Conservation (phyloP, 1,140 invertebrate genomes). For the Drosophila littoralis region DNA sequence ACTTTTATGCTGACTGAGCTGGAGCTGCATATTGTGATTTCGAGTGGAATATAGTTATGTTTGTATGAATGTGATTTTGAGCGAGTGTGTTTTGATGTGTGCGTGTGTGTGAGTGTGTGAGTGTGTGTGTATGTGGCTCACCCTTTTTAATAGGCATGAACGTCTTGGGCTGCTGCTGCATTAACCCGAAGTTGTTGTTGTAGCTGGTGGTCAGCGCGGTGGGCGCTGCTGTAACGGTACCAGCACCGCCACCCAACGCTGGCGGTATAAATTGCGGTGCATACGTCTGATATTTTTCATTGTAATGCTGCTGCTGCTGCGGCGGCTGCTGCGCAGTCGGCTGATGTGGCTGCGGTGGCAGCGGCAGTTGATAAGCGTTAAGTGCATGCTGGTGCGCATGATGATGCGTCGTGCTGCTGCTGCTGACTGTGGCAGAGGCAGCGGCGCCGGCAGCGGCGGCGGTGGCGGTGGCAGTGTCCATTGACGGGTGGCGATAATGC, state of each 20-base stretch:
- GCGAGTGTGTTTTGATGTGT: constrained; percentile 18
- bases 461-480: constrained; percentile 36
- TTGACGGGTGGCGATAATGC: constrained; percentile 40
- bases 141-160: constrained; percentile 77
- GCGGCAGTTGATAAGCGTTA: constrained; percentile 59
- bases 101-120: constrained; percentile 15
- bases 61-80: constrained; percentile 5
- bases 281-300: constrained; percentile 70
- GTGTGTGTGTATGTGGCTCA: constrained; percentile 65
- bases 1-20: not conserved
- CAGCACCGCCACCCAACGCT: constrained; percentile 36
- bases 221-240: constrained; percentile 29
- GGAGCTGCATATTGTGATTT: not conserved
- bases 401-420: constrained; percentile 57
- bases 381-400: constrained; percentile 57
- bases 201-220: constrained; percentile 32
- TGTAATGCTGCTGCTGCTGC: constrained; percentile 31
- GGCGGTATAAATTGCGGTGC: constrained; percentile 63
- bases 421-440: constrained; percentile 10
- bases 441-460: no score
- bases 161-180: constrained; percentile 74
- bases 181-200: constrained; percentile 49
- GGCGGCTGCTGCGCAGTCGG: not conserved
- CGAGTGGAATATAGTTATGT: constrained; percentile 22
- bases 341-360: constrained; percentile 38